Evolutionary conservation across 1,140 invertebrate genomes (phyloP).

Genomic region (Mya arenaria): DNA sequence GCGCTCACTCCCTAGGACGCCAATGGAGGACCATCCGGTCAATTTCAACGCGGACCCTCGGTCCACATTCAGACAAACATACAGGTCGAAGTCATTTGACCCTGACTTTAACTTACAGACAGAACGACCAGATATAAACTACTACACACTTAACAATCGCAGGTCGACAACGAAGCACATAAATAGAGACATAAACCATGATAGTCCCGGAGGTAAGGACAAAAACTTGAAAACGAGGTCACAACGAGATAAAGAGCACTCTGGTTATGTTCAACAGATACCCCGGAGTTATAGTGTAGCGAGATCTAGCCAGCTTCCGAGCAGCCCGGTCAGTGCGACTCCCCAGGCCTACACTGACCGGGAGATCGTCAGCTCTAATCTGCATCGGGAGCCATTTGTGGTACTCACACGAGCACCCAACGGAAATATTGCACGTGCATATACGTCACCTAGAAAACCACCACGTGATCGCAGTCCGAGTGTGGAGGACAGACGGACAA

Average conservation of each 20-base stretch:
- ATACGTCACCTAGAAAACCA: background rate
- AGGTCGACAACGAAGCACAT: no score
- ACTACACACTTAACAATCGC: background rate
- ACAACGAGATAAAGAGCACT: no score
- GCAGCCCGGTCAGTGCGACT: no score
- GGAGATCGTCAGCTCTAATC: no score
- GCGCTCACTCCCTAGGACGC: conserved; percentile 2
- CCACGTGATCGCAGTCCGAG: background rate
- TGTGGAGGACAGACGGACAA: background rate
- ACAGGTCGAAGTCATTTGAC: conserved; percentile 40
- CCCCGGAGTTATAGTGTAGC: no score
- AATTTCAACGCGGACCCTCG: background rate
- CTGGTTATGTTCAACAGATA: no score
- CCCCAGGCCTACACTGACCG: no score
- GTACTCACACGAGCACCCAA: background rate
- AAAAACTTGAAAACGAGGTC: no score
- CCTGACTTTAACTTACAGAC: conserved; percentile 4
- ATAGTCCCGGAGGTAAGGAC: no score
- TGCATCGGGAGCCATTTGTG: background rate
- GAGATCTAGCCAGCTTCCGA: no score
- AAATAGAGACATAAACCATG: no score
- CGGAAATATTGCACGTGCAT: background rate
- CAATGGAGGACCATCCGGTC: background rate
- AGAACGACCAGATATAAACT: background rate
- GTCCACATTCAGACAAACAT: background rate